phyloP scores from a whole-genome alignment of 2,797 vertebrate genomes.

The Odontamblyopus rebecca region DNA sequence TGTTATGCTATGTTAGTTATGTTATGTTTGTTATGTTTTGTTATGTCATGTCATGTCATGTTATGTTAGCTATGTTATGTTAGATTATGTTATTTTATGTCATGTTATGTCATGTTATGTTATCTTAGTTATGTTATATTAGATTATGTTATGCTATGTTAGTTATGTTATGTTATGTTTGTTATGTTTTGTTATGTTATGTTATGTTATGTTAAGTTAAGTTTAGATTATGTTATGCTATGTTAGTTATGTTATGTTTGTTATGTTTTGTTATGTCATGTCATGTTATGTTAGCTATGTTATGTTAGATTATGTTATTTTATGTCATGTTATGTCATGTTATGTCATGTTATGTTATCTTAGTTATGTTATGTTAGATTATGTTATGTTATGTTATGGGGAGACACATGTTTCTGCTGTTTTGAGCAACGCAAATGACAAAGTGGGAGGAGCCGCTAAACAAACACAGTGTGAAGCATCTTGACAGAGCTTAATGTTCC shows the following conservation, averaged over 20 bases:
- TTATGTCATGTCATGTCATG: not conserved
- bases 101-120: not conserved
- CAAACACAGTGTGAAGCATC: not conserved
- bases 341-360: not conserved
- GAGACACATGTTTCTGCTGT: not conserved
- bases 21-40: not conserved
- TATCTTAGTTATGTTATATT: not conserved
- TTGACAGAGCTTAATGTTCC: not conserved
- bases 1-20: not conserved
- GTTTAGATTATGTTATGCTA: not conserved
- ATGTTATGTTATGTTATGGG: not conserved
- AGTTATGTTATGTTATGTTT: not conserved
- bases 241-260: too few species aligned
- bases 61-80: too few species aligned
- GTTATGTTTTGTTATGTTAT: not conserved
- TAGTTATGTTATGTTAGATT: not conserved
- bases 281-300: not conserved
- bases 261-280: not conserved
- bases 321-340: not conserved
- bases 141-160: not conserved
- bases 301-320: not conserved
- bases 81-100: not conserved
- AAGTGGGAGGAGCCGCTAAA: slow-evolving; percentile 10
- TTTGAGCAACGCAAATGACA: not conserved
- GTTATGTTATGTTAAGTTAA: not conserved